Percentiles rank a stretch among this genome's conserved stretches.
Conservation (phyloP, 2,113 vertebrate genomes). For the Leptobrachium leishanense region DNA sequence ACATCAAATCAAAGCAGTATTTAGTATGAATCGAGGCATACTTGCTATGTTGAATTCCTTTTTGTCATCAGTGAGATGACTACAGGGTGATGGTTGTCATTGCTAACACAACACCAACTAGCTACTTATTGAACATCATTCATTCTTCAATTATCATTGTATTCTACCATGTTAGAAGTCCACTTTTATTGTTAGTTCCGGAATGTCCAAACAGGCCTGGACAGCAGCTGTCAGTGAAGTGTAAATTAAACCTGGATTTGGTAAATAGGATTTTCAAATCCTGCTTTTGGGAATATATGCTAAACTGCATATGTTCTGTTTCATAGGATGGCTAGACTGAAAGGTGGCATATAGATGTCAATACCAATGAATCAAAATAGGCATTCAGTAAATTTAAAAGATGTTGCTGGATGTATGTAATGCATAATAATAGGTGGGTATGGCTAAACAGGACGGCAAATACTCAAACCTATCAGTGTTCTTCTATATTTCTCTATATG, state of each 20-base stretch:
- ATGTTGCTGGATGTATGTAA: too few relatives aligned
- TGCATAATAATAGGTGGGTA: too few relatives aligned
- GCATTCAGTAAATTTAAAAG: too few relatives aligned
- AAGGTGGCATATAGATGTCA: too few relatives aligned
- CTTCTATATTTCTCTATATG: too few relatives aligned
- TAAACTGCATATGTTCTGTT: constrained; percentile 20
- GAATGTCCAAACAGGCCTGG: constrained; percentile 34
- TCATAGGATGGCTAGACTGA: constrained; percentile 1
- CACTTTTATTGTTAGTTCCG: constrained; percentile 31
- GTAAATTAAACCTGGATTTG: constrained; percentile 37
- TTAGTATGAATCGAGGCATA: constrained; percentile 22
- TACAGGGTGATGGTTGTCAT: not conserved
- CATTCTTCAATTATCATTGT: constrained; percentile 39
- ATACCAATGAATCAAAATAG: too few relatives aligned
- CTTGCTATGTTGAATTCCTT: constrained; percentile 8
- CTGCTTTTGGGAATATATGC: constrained; percentile 23
- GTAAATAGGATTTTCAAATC: constrained; percentile 36
- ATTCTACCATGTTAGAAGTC: constrained; percentile 26
- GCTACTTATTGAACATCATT: constrained; percentile 17
- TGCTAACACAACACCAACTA: not conserved
- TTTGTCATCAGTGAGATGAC: constrained; percentile 2
- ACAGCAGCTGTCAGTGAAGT: constrained; percentile 31
- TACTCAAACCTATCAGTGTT: too few relatives aligned
- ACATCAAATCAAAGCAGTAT: not conserved
- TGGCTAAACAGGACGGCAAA: too few relatives aligned